Base-by-base conservation (phyloP, 2,888 invertebrate genomes). In the Macroteleia sp. region DNA sequence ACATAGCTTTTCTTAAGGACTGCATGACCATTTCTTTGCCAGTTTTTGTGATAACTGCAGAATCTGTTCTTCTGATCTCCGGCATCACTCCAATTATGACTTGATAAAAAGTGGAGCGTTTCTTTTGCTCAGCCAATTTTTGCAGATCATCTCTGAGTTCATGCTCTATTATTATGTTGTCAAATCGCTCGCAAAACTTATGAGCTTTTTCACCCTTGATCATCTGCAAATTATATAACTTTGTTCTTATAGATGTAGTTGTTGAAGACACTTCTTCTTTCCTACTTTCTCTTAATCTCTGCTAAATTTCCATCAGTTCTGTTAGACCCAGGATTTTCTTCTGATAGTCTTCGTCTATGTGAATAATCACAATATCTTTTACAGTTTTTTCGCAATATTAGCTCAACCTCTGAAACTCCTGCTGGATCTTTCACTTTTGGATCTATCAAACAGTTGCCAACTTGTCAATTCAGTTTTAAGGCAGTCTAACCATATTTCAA, bases 321-420 rank as follows among this genome's bases (percentile, higher is more conserved):
- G 71, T 77, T 30, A 81, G n/a, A 9, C 77, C 81, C 28, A 79
- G 39, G n/a, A 81, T 81, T 25, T 77, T 81, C 30, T 74, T 81
- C n/a, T 46, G 77, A 41, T 73, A 70, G 1, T 77, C 77, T 56
- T 80, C 70, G 32, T 79, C 70, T 9, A 76, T 78, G 16, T 70
- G 76, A 14, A 22, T 61, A 3, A 69, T 62, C 8, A 75, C 74
- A 1, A 77, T 81, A 19, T 77, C 80, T 50, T 81, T 81, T 5
- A 81, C 77, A 75, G 32, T 77, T 79, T 30, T 79, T 80, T 6
- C 75, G 75, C 32, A 75, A 6, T n/a, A 1, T 59, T 0, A 22
- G 1, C 8, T 66, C 59, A 3, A 16, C 6, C n/a, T 56, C 74
- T 32, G 67, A 50, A 14, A 80, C 17, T 22, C 64, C 64, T 10